These are phyloP conservation scores for Xiphorhynchus erythropygius DNA, from an alignment of 2,797 vertebrate species.

Conservation along the genomic window DNA sequence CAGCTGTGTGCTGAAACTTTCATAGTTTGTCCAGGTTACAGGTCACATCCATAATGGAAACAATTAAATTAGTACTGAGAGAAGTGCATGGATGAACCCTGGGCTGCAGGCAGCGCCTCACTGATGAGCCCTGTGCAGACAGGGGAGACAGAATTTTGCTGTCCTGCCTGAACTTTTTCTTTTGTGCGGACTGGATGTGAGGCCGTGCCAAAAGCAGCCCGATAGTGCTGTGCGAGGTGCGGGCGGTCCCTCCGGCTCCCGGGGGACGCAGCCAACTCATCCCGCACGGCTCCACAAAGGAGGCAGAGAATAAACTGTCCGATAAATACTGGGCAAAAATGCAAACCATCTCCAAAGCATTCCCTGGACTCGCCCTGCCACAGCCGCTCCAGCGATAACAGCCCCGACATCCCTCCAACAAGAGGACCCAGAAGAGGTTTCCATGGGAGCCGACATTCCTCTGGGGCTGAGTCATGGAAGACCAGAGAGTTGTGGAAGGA, in stretches of 20 bases:
- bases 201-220: background rate
- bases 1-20: background rate
- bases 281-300: background rate
- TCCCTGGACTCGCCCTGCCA: constrained; percentile 9
- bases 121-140: background rate
- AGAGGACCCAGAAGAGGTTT: constrained; percentile 73
- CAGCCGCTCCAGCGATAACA: constrained; percentile 35
- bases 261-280: background rate
- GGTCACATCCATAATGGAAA: background rate
- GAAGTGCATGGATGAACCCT: background rate
- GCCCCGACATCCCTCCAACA: constrained; percentile 35
- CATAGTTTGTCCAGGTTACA: background rate
- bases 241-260: background rate
- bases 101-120: background rate
- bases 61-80: background rate
- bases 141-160: background rate
- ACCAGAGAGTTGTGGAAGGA: constrained; percentile 68
- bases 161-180: background rate
- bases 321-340: background rate
- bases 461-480: constrained; percentile 79
- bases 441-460: constrained; percentile 92
- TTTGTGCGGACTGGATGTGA: background rate
- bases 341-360: constrained; percentile 29
- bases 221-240: background rate
- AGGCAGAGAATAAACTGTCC: background rate